Evolutionary conservation across 2,888 invertebrate species (phyloP).

Genomic region (Camptogramma bilineatum): DNA sequence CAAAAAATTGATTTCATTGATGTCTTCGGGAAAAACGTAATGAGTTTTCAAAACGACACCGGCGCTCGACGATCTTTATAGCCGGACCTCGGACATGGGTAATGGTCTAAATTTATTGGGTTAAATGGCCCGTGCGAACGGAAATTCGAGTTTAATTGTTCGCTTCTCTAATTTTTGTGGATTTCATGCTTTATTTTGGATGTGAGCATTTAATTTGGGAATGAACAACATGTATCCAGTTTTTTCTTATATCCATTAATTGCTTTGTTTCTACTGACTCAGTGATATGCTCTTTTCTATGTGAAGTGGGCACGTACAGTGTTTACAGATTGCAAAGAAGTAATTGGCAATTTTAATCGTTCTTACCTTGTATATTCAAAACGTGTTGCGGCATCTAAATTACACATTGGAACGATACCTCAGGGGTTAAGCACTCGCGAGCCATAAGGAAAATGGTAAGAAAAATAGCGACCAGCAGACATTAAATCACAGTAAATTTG

Average conservation of each 20-base stretch:
- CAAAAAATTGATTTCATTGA: slow-evolving; percentile 70
- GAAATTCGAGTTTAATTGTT: slow-evolving; percentile 75
- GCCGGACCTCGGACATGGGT: slow-evolving; percentile 74
- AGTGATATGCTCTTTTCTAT: neutral
- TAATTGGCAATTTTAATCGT: slow-evolving; percentile 20
- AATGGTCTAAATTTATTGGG: slow-evolving; percentile 83
- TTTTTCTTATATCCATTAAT: neutral
- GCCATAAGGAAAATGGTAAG: slow-evolving; percentile 57
- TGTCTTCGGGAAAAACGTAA: slow-evolving; percentile 72
- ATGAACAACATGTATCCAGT: neutral
- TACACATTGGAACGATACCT: slow-evolving; percentile 43
- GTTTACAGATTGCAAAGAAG: neutral
- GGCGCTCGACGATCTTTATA: slow-evolving; percentile 72
- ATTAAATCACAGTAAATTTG: slow-evolving; percentile 79
- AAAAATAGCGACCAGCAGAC: slow-evolving; percentile 68
- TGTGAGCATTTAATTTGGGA: slow-evolving; percentile 53
- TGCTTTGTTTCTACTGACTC: neutral
- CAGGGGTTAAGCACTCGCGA: slow-evolving; percentile 41
- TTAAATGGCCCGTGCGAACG: slow-evolving; percentile 75
- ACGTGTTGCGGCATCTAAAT: slow-evolving; percentile 46
- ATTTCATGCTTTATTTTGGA: slow-evolving; percentile 72
- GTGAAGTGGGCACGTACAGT: neutral
- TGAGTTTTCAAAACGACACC: slow-evolving; percentile 73
- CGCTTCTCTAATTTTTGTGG: slow-evolving; percentile 79
- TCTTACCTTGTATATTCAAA: slow-evolving; percentile 38